phyloP scores from a whole-genome alignment of 2,888 invertebrate genomes.

The Aphidoletes aphidimyza region DNA sequence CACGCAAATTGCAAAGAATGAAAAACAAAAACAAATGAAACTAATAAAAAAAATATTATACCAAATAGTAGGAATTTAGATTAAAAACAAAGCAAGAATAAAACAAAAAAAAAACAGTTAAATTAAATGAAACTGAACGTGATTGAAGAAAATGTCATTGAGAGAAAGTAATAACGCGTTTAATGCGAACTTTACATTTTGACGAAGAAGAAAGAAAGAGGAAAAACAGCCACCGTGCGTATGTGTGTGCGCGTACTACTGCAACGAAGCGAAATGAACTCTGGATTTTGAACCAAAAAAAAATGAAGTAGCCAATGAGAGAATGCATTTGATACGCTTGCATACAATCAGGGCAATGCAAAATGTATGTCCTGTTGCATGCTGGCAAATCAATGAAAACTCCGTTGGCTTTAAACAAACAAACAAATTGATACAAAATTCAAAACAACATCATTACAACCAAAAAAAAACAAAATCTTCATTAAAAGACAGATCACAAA shows the following conservation, averaged over 20 bases:
- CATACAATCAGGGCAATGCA: neutral
- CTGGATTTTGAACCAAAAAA: neutral
- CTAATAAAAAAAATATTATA: constrained; percentile 47
- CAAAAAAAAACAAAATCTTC: neutral
- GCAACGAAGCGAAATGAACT: neutral
- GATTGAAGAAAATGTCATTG: constrained; percentile 40
- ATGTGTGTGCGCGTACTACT: constrained; percentile 37
- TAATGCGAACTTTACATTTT: too few species aligned
- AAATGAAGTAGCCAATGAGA: neutral
- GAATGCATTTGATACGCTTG: neutral
- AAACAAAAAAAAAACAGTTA: too few species aligned
- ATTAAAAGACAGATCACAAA: neutral
- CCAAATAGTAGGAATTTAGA: constrained; percentile 49
- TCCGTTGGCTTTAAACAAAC: too few species aligned
- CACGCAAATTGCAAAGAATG: constrained; percentile 15
- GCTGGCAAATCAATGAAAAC: too few species aligned
- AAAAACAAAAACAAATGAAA: constrained; percentile 4
- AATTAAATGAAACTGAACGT: constrained; percentile 6
- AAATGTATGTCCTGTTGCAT: too few species aligned
- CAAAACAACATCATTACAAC: too few species aligned
- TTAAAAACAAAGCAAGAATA: neutral
- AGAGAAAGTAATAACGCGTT: neutral
- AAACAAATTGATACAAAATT: too few species aligned
- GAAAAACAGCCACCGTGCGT: constrained; percentile 27
- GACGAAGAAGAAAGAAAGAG: neutral